These are phyloP conservation scores for Argyresthia goedartella DNA, from an alignment of 2,888 invertebrate genomes.

Conservation along the genomic window DNA sequence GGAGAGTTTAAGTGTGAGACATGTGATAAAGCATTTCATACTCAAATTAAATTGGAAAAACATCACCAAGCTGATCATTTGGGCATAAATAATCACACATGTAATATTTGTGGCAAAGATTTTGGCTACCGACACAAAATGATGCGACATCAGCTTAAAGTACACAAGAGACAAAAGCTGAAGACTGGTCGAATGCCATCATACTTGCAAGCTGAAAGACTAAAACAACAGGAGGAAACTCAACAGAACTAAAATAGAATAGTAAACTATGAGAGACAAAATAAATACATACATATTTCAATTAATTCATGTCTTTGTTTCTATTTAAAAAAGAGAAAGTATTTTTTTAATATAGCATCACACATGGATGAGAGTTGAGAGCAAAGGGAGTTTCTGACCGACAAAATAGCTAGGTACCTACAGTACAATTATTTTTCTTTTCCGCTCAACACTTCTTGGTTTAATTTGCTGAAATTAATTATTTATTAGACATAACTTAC, in stretches of 20 bases:
- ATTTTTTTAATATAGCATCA: no score
- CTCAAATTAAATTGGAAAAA: conserved; percentile 27
- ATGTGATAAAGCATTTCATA: conserved; percentile 36
- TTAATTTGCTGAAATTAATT: no score
- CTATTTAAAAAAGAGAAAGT: no score
- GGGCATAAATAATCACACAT: conserved; percentile 42
- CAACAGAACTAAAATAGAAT: neutral
- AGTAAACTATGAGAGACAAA: no score
- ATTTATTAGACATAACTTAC: no score
- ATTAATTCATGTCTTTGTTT: no score
- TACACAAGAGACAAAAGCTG: conserved; percentile 38
- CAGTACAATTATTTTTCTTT: no score
- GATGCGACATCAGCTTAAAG: conserved; percentile 44
- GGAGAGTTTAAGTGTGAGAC: conserved; percentile 38
- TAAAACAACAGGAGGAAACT: neutral
- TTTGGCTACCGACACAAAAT: conserved; percentile 45
- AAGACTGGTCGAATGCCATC: conserved; percentile 15
- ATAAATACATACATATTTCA: no score
- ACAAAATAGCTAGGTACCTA: no score
- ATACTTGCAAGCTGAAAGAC: conserved; percentile 16
- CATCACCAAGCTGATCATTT: conserved; percentile 42
- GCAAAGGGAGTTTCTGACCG: no score
- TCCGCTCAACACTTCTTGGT: no score
- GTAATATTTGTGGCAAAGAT: conserved; percentile 40
- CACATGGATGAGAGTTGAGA: no score